Evolutionary conservation across 2,888 invertebrate species (phyloP), one percentile per base, ranked within the genome.

Genomic region (Tachina fera): DNA sequence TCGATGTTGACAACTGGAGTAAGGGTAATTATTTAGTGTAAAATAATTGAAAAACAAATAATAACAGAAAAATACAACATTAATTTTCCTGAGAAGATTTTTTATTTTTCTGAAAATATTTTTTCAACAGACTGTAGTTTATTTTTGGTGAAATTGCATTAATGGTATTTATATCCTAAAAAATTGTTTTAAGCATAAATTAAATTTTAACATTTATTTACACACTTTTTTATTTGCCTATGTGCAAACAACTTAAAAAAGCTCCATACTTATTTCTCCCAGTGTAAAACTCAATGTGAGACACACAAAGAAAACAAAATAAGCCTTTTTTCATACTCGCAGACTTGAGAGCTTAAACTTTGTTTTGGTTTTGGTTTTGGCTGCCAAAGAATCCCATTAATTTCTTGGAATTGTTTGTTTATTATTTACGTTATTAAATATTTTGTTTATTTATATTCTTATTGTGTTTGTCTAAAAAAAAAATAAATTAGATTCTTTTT

Each of bases 361-460:
- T 76, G 58, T 78, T 83, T 60, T 68, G 45, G 16, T 78, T 83
- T 60, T 68, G 45, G 16, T 72, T 67, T 43, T 74, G 51, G 11
- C 22, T 49, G 51, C 51, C 31, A 65, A 72, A 60, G 76, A 63
- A 58, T 76, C 51, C 60, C 51, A 70, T 81, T 77, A 39, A 81
- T 43, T 86, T 86, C 86, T 47, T 9, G 53, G 86, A 86, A 86
- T 45, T 74, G 19, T 70, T 85, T 77, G 61, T 77, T 84, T 80
- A 72, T 81, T 85, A 74, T 74, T 86, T 83, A 86, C 72, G 49
- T 74, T 77, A 82, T 65, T 51, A 72, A 72, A 78, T 82, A 43
- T 74, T 78, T 78, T 70, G 63, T 68, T 82, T 63, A 80, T 58
- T 82, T 63, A 80, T 58, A 41, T 53, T 19, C 47, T 58, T 68